A percentile compares a stretch with the other conserved stretches of the same genome.
Evolutionary conservation across 37 sponge, comb jelly and placozoan species (phyloP).

Genomic region (Amphimedon queenslandica): DNA sequence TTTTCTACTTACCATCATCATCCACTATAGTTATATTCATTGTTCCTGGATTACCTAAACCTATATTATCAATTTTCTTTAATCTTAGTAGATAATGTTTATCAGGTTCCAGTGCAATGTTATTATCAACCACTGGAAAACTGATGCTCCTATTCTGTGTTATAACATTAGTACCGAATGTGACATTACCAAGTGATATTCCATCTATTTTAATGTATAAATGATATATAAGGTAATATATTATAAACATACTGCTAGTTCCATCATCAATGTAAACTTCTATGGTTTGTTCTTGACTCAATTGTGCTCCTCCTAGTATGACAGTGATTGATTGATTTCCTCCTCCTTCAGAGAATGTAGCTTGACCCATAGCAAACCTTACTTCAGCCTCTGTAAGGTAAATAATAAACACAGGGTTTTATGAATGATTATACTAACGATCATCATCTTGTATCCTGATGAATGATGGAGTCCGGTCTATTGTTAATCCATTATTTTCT

Average conservation of each 20-base stretch:
- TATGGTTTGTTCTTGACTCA: background rate
- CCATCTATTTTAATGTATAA: too few species aligned
- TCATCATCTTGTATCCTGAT: background rate
- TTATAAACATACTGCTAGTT: too few species aligned
- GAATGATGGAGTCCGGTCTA: background rate
- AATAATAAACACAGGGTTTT: too few species aligned
- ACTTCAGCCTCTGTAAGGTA: background rate
- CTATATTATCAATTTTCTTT: background rate
- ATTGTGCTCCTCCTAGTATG: background rate
- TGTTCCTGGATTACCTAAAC: background rate
- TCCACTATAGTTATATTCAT: background rate
- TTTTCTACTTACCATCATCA: background rate
- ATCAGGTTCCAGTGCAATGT: background rate
- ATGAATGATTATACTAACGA: too few species aligned
- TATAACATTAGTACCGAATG: background rate
- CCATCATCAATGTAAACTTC: background rate
- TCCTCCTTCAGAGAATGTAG: background rate
- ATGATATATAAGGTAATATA: too few species aligned
- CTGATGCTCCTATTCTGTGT: background rate
- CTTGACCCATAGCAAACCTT: background rate
- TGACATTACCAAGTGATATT: background rate
- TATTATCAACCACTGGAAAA: background rate
- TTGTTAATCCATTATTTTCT: background rate
- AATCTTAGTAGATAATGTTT: background rate
- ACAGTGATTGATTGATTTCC: background rate